Evolutionary conservation across 64 coral and sea anemone genomes (phyloP).

Genomic region (Actinia tenebrosa): DNA sequence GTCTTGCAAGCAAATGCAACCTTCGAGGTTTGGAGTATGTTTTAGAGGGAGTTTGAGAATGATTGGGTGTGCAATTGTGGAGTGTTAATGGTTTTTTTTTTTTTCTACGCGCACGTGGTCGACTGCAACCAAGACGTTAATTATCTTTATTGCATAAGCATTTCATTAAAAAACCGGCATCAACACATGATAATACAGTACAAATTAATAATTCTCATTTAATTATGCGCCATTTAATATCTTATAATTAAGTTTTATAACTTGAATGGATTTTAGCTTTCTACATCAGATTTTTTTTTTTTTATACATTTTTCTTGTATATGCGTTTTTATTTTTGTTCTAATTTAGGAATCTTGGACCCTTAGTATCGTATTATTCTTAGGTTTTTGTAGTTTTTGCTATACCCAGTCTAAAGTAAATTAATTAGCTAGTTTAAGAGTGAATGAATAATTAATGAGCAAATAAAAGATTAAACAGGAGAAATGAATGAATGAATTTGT

Average conservation of each 20-base stretch:
- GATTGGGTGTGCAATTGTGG: neutral
- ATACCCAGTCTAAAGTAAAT: no score
- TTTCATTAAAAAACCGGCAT: neutral
- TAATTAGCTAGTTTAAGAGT: neutral
- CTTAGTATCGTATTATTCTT: no score
- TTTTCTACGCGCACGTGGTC: neutral
- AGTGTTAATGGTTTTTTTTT: neutral
- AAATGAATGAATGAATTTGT: neutral
- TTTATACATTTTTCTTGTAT: no score
- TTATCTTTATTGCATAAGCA: neutral
- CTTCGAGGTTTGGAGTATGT: slow-evolving; percentile 48
- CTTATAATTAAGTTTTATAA: no score
- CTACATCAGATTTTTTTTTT: no score
- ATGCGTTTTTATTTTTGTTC: no score
- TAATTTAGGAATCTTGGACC: no score
- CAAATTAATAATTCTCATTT: no score
- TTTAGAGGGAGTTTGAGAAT: neutral
- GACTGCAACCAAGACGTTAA: neutral
- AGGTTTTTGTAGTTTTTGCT: no score
- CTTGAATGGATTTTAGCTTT: no score
- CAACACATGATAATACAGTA: neutral
- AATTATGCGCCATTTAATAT: no score
- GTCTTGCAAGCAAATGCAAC: slow-evolving; percentile 85
- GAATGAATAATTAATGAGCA: neutral
- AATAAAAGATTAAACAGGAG: neutral